These are phyloP conservation scores for Cristatella mucedo DNA, from an alignment of 2,888 invertebrate genomes.

Conservation along the genomic window DNA sequence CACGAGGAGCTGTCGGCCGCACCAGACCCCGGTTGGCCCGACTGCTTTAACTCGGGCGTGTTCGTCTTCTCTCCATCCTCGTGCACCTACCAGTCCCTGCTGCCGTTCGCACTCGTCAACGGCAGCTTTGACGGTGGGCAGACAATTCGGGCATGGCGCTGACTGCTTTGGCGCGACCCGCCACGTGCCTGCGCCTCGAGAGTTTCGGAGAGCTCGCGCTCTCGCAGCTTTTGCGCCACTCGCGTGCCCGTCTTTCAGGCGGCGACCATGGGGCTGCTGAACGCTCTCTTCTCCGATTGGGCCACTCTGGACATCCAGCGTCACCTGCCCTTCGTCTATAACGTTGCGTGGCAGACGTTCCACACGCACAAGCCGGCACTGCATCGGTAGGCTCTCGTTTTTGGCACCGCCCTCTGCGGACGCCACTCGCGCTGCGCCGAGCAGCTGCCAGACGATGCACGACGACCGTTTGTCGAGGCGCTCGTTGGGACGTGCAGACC, in stretches of 20 bases:
- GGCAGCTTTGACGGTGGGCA: slow-evolving; percentile 85
- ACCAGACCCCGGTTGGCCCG: slow-evolving; percentile 91
- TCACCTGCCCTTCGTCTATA: slow-evolving; percentile 91
- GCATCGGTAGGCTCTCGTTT: slow-evolving; percentile 62
- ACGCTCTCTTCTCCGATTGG: slow-evolving; percentile 87
- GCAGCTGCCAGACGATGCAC: too few relatives aligned
- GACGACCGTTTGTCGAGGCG: too few relatives aligned
- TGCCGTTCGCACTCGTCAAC: slow-evolving; percentile 63
- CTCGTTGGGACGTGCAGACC: too few relatives aligned
- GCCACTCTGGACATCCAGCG: slow-evolving; percentile 72
- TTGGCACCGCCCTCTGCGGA: too few relatives aligned
- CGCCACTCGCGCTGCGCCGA: too few relatives aligned
- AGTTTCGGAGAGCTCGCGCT: too few relatives aligned
- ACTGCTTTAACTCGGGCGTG: slow-evolving; percentile 96
- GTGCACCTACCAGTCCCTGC: slow-evolving; percentile 65
- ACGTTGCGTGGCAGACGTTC: slow-evolving; percentile 83
- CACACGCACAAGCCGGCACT: slow-evolving; percentile 96
- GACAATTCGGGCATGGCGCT: too few relatives aligned
- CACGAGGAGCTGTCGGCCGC: slow-evolving; percentile 89
- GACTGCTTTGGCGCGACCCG: too few relatives aligned
- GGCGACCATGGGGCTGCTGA: slow-evolving; percentile 82
- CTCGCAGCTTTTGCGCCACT: too few relatives aligned
- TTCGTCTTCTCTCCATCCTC: slow-evolving; percentile 82
- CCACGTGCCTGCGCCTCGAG: too few relatives aligned
- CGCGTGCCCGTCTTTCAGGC: too few relatives aligned